Conservation (phyloP, 2,113 vertebrate species). For the Polypterus senegalus region DNA sequence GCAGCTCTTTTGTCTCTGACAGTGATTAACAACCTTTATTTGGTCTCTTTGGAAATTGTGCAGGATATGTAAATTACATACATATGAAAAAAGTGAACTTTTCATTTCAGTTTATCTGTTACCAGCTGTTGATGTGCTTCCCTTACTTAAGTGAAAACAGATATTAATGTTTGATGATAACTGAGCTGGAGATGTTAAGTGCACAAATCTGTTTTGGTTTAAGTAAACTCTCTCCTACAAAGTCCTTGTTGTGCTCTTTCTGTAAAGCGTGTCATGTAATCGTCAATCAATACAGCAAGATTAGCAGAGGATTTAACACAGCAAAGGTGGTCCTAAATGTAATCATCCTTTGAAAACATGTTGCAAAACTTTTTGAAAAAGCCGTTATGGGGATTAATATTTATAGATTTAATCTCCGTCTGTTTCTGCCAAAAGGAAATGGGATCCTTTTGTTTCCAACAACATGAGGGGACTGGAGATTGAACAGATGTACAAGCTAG, state of each 20-base stretch:
- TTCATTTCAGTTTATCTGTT: no score
- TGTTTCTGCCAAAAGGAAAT: slow-evolving; percentile 17
- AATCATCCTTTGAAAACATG: slow-evolving; percentile 30
- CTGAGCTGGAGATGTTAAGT: no score
- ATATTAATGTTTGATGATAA: no score
- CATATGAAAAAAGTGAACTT: no score
- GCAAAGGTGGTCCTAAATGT: slow-evolving; percentile 45
- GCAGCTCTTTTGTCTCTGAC: no score
- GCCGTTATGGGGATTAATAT: slow-evolving; percentile 32
- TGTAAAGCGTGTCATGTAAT: slow-evolving; percentile 33
- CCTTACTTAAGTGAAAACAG: no score
- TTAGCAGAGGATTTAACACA: slow-evolving; percentile 46
- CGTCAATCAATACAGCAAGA: slow-evolving; percentile 46
- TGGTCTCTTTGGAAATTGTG: no score
- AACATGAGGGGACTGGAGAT: slow-evolving; percentile 17
- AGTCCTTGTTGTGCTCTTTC: slow-evolving; percentile 19
- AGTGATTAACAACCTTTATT: no score
- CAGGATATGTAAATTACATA: no score
- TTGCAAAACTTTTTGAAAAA: slow-evolving; percentile 8
- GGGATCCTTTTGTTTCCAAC: slow-evolving; percentile 14
- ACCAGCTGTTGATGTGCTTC: no score
- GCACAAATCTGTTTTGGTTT: no score
- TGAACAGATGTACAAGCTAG: slow-evolving; percentile 21
- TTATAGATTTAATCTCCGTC: slow-evolving; percentile 36
- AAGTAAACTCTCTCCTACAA: slow-evolving; percentile 8